phyloP scores from a whole-genome alignment of 2,888 invertebrate genomes.

The Dinocampus coccinellae region DNA sequence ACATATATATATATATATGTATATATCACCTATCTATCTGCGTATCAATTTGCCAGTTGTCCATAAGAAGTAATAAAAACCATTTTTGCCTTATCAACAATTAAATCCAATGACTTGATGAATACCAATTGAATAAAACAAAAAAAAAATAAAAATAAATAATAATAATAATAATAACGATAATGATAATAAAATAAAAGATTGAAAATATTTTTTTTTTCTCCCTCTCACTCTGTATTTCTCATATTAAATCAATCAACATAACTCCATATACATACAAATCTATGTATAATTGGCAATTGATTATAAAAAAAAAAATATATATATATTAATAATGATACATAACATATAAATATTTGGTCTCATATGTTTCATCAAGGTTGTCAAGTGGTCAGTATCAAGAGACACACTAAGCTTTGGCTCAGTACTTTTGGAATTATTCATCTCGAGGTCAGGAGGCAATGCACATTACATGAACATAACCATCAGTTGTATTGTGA shows the following conservation, averaged over 20 bases:
- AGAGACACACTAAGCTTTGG: slow-evolving; percentile 4
- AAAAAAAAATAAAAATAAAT: neutral
- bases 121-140: neutral
- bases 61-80: neutral
- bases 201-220: neutral
- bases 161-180: too few species aligned
- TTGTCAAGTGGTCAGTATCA: neutral
- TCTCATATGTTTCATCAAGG: neutral
- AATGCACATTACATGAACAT: slow-evolving; percentile 37
- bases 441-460: slow-evolving; percentile 45
- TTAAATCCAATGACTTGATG: neutral
- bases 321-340: too few species aligned
- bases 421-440: slow-evolving; percentile 48
- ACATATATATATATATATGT: neutral
- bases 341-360: neutral
- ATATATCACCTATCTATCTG: neutral
- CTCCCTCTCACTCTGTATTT: neutral
- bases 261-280: neutral
- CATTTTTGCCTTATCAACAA: neutral
- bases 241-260: neutral
- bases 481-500: slow-evolving; percentile 31
- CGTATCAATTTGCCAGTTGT: neutral
- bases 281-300: neutral
- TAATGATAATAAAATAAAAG: neutral
- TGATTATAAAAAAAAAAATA: neutral